Conservation (phyloP, 1,140 invertebrate species). For the Hermatobates lingyangjiaoensis region DNA sequence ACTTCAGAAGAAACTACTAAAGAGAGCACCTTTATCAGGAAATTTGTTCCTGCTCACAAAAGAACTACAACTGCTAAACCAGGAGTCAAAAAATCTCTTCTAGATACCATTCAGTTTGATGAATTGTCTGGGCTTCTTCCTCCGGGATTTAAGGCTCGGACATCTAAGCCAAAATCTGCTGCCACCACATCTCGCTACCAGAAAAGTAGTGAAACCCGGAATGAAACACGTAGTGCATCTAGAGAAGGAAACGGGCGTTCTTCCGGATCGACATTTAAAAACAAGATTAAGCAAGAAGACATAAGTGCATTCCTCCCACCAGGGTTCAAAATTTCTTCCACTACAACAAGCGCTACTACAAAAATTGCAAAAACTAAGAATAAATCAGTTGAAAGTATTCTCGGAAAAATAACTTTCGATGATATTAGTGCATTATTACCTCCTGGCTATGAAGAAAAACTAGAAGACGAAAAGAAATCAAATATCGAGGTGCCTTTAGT, state of each 20-base stretch:
- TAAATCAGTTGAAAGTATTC: slow-evolving; percentile 13
- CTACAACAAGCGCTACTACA: slow-evolving; percentile 21
- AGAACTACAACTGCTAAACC: slow-evolving; percentile 30
- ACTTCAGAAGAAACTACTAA: slow-evolving; percentile 28
- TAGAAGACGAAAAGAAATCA: neutral
- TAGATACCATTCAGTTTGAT: slow-evolving; percentile 39
- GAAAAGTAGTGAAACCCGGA: slow-evolving; percentile 14
- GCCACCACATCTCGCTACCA: slow-evolving; percentile 24
- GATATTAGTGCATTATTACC: slow-evolving; percentile 22
- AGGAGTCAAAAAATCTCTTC: slow-evolving; percentile 20
- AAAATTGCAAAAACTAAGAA: slow-evolving; percentile 6
- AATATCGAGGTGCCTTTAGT: slow-evolving; percentile 4
- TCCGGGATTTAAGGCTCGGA: slow-evolving; percentile 30
- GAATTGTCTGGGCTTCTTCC: slow-evolving; percentile 37
- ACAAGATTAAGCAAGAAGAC: slow-evolving; percentile 32
- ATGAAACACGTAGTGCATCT: slow-evolving; percentile 14
- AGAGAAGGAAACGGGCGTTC: slow-evolving; percentile 11
- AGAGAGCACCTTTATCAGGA: slow-evolving; percentile 33
- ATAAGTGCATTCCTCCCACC: slow-evolving; percentile 41
- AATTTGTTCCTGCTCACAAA: slow-evolving; percentile 38
- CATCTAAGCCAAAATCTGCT: slow-evolving; percentile 30
- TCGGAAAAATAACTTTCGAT: slow-evolving; percentile 22
- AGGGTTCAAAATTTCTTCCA: slow-evolving; percentile 33
- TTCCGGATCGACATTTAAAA: slow-evolving; percentile 11
- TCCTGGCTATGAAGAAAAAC: slow-evolving; percentile 20